A percentile compares a stretch with the other conserved stretches of the same genome.
Conservation (phyloP, 2,888 invertebrate species). For the Lordiphosa fenestrarum region DNA sequence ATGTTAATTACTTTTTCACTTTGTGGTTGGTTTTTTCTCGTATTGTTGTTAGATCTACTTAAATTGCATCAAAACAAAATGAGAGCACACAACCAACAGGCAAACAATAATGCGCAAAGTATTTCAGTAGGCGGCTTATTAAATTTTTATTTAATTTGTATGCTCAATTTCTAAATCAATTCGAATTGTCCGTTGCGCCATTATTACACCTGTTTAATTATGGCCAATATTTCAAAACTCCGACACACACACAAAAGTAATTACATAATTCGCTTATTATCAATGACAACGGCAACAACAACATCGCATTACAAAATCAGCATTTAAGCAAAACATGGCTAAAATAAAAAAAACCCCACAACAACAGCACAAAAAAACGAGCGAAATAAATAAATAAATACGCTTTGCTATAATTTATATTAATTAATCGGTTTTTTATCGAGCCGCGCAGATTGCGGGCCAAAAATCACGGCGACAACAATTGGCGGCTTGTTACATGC, state of each 20-base stretch:
- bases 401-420: conserved; percentile 61
- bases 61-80: conserved; percentile 11
- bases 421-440: conserved; percentile 58
- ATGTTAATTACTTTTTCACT: conserved; percentile 9
- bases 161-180: conserved; percentile 62
- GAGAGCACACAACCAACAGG: conserved; percentile 20
- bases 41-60: conserved; percentile 21
- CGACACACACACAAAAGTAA: conserved; percentile 33
- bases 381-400: conserved; percentile 34
- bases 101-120: background rate
- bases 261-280: conserved; percentile 72
- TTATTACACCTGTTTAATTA: conserved; percentile 56
- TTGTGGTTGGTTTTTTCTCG: conserved; percentile 28
- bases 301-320: conserved; percentile 38
- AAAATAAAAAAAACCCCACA: too few relatives aligned
- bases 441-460: conserved; percentile 30
- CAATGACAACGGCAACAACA: conserved; percentile 51
- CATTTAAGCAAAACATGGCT: conserved; percentile 2
- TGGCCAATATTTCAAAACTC: conserved; percentile 40
- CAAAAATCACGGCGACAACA: conserved; percentile 59
- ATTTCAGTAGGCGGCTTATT: conserved; percentile 30
- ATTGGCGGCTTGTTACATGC: conserved; percentile 31
- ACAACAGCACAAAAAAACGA: conserved; percentile 19
- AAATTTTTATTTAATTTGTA: conserved; percentile 37
- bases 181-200: conserved; percentile 52